These are phyloP conservation scores for Cyclargus thomasi DNA, from an alignment of 1,140 invertebrate species.

Conservation along the genomic window DNA sequence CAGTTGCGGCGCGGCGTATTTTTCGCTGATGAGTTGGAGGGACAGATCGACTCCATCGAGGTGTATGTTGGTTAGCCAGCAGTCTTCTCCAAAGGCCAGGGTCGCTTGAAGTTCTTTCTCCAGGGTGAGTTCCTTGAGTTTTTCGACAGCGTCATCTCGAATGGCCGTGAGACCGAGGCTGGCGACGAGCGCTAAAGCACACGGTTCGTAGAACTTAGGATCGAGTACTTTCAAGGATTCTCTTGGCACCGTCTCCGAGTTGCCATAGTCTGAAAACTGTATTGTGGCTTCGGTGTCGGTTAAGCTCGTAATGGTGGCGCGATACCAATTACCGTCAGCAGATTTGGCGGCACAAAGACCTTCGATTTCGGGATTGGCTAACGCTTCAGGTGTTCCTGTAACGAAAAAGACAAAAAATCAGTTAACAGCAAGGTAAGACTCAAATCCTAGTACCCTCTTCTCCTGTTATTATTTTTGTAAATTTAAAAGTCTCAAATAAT, in stretches of 20 bases:
- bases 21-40: conserved; percentile 61
- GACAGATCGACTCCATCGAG: conserved; percentile 56
- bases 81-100: conserved; percentile 49
- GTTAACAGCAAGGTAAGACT: too few relatives aligned
- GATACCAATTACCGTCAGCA: conserved; percentile 81
- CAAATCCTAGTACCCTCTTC: too few relatives aligned
- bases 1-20: conserved; percentile 49
- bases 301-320: conserved; percentile 75
- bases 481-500: conserved; percentile 17
- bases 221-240: conserved; percentile 74
- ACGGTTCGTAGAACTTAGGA: conserved; percentile 73
- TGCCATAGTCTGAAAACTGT: conserved; percentile 86
- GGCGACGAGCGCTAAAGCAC: conserved; percentile 74
- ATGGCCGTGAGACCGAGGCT: conserved; percentile 51
- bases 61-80: conserved; percentile 61
- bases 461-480: too few relatives aligned
- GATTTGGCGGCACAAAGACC: conserved; percentile 78
- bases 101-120: conserved; percentile 65
- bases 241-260: conserved; percentile 77
- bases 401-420: conserved; percentile 8
- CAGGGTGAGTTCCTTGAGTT: conserved; percentile 54
- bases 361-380: conserved; percentile 52
- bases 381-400: conserved; percentile 50
- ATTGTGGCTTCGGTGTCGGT: conserved; percentile 75
- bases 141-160: conserved; percentile 43